phyloP scores from a whole-genome alignment of 2,113 vertebrate species.

The Toxotes chatareus region DNA sequence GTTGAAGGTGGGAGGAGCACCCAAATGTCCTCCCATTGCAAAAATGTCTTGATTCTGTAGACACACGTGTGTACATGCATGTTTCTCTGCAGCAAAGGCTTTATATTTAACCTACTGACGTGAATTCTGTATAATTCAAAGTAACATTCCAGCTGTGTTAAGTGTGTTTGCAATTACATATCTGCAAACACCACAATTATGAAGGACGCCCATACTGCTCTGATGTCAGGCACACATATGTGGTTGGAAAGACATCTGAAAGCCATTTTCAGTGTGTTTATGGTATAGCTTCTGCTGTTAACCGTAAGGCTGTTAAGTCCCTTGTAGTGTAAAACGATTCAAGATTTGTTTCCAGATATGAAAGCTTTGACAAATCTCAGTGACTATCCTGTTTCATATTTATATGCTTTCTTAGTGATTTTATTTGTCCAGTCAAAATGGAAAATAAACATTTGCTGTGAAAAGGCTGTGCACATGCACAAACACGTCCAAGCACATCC shows the following conservation, averaged over 20 bases:
- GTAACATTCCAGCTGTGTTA: conserved; percentile 62
- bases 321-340: conserved; percentile 22
- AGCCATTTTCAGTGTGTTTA: conserved; percentile 76
- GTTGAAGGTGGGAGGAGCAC: background rate
- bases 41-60: background rate
- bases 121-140: conserved; percentile 62
- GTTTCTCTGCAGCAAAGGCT: conserved; percentile 15
- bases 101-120: conserved; percentile 52
- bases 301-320: conserved; percentile 36
- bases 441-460: conserved; percentile 23
- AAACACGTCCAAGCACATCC: conserved; percentile 3
- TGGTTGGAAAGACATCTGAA: conserved; percentile 66
- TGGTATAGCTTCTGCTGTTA: conserved; percentile 54
- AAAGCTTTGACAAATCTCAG: background rate
- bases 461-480: background rate
- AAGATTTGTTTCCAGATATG: conserved; percentile 21
- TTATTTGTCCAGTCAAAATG: conserved; percentile 6
- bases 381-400: background rate
- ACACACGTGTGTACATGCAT: conserved; percentile 7
- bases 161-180: conserved; percentile 78
- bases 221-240: conserved; percentile 62
- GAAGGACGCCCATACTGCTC: conserved; percentile 52
- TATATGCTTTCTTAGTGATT: conserved; percentile 16
- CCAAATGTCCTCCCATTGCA: background rate
- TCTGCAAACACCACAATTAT: conserved; percentile 70